Evolutionary conservation across 2,113 vertebrate species (phyloP), one percentile per base, ranked within the genome.

Genomic region (Spermophilus dauricus): DNA sequence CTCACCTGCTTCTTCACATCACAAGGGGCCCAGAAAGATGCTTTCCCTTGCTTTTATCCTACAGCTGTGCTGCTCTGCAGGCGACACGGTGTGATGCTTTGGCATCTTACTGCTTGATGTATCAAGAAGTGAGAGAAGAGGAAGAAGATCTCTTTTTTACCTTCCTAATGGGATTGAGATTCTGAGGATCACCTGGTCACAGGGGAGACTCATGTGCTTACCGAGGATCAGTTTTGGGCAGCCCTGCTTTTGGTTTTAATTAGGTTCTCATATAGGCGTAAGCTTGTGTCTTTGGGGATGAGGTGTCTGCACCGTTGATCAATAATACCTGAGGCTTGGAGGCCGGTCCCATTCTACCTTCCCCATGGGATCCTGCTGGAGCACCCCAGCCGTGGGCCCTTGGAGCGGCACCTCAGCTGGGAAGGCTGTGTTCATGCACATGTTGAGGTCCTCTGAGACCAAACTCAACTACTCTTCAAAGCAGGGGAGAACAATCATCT

Each of bases 381-480:
- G 24, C 63, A 58, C 5, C 26, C 32, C 12, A 28, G 17, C 75
- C 0, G n/a, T 0, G 75, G 81, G 58, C 26, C 86, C 80, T 86
- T 30, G 17, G 76, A 72, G 85, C 9, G 20, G 28, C 5, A 18
- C 63, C 82, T 86, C 83, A 42, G 48, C 84, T 26, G 16, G 78
- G 32, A 73, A 45, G 48, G 34, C 78, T 89, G 58, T 69, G 86
- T 28, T 89, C 67, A 4, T 78, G 80, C 76, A 69, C 85, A 56
- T 34, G 81, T 48, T 87, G 56, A 65, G 45, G 93, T 95, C 97
- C 95, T 73, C 32, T 0, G 89, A 96, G 97, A 94, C 78, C 77
- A 94, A 53, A 42, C 78, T 56, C 80, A 24, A 63, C 51, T 39
- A 63, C 65, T 89, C 73, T 97, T 95, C 93, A 97, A 87, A 97